Base-by-base conservation (phyloP, 1,140 invertebrate species). In the Aphaenogaster ashmeadi region DNA sequence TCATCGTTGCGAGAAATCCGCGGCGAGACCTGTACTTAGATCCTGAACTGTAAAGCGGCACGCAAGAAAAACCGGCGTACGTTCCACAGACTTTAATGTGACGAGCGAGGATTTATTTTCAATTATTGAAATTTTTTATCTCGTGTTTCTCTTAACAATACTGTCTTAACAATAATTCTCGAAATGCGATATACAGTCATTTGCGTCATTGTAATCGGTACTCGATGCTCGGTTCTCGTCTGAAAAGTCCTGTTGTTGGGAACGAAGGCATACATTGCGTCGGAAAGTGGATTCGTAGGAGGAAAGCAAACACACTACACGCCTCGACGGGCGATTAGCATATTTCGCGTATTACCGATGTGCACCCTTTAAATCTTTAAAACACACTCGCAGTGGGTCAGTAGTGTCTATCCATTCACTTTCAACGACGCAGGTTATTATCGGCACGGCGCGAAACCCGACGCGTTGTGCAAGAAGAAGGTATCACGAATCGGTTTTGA, bases 351-450 rank as follows among this genome's bases (percentile, higher is more conserved):
- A 41, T 18, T 66, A 72, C 15, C 71, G 86, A 89, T 89, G 79
- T 72, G 69, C 80, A 75, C 80, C 69, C 69, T 84, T 62, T 60
- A 84, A 84, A 86, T 38, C 87, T 69, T 81, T 81, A 15, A 58
- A 33, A 62, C 62, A 52, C 58, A 27, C 44, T 27, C 13, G 21
- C 69, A 52, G 56, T 60, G 52, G 69, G 85, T 87, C 87, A 74
- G 27, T 75, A 84, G 41, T 81, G 38, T 8, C 8, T 72, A n/a
- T 67, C 89, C 92, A 60, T 79, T 93, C 91, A 93, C 93, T 93
- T 94, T 93, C 91, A 90, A 91, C 71, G 52, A 71, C 62, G 87
- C 72, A 79, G 90, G 91, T 90, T 91, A 88, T 91, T 91, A 90
- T 92, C 88, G 64, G 47, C 52, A 44, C 36, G 50, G 38, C 60